Percentiles rank a stretch among this genome's conserved stretches.
These are phyloP conservation scores for Ctenosaura bakeri DNA, from an alignment of 2,797 vertebrate genomes.

Conservation along the genomic window DNA sequence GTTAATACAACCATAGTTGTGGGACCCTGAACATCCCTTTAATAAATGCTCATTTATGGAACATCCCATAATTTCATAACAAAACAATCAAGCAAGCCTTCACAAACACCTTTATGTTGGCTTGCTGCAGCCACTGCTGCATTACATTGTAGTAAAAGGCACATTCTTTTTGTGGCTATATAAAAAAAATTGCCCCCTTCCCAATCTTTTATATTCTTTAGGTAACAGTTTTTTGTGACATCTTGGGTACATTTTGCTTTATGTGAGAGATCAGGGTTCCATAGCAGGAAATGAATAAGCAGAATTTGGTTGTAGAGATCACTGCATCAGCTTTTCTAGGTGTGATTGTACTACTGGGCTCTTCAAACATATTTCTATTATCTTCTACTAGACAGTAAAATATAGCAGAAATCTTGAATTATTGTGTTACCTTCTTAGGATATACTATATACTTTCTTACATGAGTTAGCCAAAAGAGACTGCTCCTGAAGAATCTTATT, in stretches of 20 bases:
- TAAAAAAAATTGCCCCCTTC: neutral
- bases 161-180: neutral
- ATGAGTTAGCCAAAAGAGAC: neutral
- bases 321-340: neutral
- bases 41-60: neutral
- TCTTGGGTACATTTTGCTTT: neutral
- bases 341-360: neutral
- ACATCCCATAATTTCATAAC: neutral
- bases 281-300: neutral
- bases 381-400: too few species aligned
- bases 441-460: neutral
- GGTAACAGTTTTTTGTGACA: neutral
- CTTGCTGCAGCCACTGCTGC: neutral
- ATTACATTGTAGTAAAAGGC: slow-evolving; percentile 6
- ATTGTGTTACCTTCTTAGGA: neutral
- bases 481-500: neutral
- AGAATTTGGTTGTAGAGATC: neutral
- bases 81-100: neutral
- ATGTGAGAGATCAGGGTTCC: neutral
- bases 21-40: neutral
- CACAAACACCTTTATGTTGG: neutral
- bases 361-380: neutral
- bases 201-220: neutral
- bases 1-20: neutral
- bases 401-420: too few species aligned